These are phyloP conservation scores for Sicus ferrugineus DNA, from an alignment of 2,888 invertebrate genomes.

Conservation along the genomic window DNA sequence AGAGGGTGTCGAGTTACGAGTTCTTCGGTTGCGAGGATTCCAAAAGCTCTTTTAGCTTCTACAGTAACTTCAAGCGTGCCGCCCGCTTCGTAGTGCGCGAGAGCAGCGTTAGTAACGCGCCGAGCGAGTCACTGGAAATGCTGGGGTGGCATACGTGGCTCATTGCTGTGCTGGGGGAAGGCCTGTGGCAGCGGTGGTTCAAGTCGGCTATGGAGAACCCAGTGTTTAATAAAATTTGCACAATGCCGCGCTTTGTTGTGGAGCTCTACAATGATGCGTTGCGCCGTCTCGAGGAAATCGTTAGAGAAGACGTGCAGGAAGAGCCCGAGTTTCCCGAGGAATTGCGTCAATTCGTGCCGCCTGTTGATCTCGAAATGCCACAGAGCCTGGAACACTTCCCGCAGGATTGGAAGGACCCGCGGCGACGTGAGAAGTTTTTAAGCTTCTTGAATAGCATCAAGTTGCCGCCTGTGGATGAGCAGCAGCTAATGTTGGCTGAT, in stretches of 20 bases:
- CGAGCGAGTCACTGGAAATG: conserved; percentile 68
- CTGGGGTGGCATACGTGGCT: conserved; percentile 69
- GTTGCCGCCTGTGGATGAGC: conserved; percentile 55
- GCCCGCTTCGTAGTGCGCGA: conserved; percentile 52
- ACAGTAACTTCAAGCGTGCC: conserved; percentile 65
- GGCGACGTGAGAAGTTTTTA: conserved; percentile 66
- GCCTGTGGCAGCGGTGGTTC: conserved; percentile 70
- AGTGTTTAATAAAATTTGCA: conserved; percentile 60
- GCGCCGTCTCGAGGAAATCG: conserved; percentile 69
- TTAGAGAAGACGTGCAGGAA: conserved; percentile 69
- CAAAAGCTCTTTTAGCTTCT: conserved; percentile 40
- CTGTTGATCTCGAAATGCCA: conserved; percentile 66
- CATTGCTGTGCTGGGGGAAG: conserved; percentile 69
- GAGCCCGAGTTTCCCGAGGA: conserved; percentile 73
- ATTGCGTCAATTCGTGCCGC: conserved; percentile 68
- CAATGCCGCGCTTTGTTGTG: conserved; percentile 67
- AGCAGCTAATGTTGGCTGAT: conserved; percentile 32
- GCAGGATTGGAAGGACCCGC: conserved; percentile 67
- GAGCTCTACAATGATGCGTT: conserved; percentile 75
- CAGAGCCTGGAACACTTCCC: conserved; percentile 75
- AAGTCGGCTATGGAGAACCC: conserved; percentile 49
- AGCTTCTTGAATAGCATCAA: conserved; percentile 68
- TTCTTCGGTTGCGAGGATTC: conserved; percentile 40
- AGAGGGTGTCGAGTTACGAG: conserved; percentile 62
- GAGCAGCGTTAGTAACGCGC: conserved; percentile 61